Conservation (phyloP, 2,888 invertebrate species). For the Digitonthophagus gazella region DNA sequence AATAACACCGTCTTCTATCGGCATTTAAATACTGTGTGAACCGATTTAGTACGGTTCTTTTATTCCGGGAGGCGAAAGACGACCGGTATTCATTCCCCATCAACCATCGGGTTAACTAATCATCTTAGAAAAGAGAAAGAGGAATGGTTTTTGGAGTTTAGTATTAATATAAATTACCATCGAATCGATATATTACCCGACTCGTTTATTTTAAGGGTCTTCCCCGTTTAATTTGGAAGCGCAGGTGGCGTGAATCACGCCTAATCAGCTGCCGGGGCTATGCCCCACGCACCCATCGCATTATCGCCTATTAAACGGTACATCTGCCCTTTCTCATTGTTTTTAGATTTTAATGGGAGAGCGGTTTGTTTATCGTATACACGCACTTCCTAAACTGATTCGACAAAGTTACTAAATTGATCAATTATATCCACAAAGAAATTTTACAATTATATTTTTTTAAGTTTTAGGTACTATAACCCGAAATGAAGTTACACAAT, state of each 20-base stretch:
- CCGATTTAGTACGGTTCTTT: not conserved
- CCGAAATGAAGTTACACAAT: no score
- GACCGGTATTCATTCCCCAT: not conserved
- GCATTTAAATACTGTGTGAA: slow-evolving; percentile 15
- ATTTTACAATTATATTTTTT: no score
- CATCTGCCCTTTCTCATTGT: slow-evolving; percentile 36
- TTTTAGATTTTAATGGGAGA: slow-evolving; percentile 30
- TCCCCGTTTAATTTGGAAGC: slow-evolving; percentile 1
- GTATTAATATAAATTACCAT: not conserved
- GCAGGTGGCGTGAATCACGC: slow-evolving; percentile 30
- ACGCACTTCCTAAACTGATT: not conserved
- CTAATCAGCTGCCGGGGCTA: slow-evolving; percentile 29
- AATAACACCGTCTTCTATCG: slow-evolving; percentile 5
- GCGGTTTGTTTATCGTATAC: not conserved
- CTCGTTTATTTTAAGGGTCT: not conserved
- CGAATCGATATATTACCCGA: not conserved
- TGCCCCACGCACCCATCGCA: slow-evolving; percentile 24
- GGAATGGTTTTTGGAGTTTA: not conserved
- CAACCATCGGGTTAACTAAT: no score
- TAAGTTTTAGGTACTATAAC: no score
- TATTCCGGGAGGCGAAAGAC: not conserved
- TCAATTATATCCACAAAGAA: no score
- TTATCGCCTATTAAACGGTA: slow-evolving; percentile 29
- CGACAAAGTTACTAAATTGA: not conserved
- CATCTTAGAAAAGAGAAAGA: no score